phyloP scores from a whole-genome alignment of 2,888 invertebrate species.

The Eupithecia dodoneata region DNA sequence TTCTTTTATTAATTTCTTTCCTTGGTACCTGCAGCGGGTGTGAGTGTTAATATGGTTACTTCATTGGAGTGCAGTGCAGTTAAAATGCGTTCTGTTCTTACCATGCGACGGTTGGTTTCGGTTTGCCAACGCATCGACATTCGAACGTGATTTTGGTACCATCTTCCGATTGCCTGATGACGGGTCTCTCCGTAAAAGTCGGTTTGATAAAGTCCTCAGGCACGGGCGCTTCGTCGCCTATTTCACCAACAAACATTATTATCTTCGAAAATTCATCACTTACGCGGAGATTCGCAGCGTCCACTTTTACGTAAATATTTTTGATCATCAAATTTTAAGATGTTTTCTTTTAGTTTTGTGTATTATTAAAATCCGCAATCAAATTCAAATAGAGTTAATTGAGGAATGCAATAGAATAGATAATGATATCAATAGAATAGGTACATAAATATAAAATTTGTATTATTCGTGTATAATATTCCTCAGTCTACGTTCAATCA shows the following conservation, averaged over 20 bases:
- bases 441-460: slow-evolving; percentile 59
- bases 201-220: slow-evolving; percentile 98
- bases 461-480: slow-evolving; percentile 60
- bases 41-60: slow-evolving; percentile 52
- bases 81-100: slow-evolving; percentile 80
- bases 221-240: slow-evolving; percentile 97
- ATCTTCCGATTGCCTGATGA: slow-evolving; percentile 98
- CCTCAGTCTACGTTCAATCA: slow-evolving; percentile 62
- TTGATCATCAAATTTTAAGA: slow-evolving; percentile 71
- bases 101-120: slow-evolving; percentile 97
- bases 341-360: slow-evolving; percentile 78
- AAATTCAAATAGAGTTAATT: slow-evolving; percentile 71
- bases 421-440: slow-evolving; percentile 53
- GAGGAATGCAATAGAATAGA: slow-evolving; percentile 70
- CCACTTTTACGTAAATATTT: slow-evolving; percentile 41
- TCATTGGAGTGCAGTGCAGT: slow-evolving; percentile 46
- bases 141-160: slow-evolving; percentile 98
- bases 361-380: slow-evolving; percentile 58
- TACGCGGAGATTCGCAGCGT: slow-evolving; percentile 68
- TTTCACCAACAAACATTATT: slow-evolving; percentile 64
- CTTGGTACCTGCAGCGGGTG: slow-evolving; percentile 88
- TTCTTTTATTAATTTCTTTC: slow-evolving; percentile 90
- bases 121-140: slow-evolving; percentile 98
- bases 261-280: slow-evolving; percentile 47
- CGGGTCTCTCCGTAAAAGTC: slow-evolving; percentile 98